A percentile compares a stretch with the other conserved stretches of the same genome.
phyloP scores from a whole-genome alignment of 1,140 invertebrate species.

The Lineus longissimus region DNA sequence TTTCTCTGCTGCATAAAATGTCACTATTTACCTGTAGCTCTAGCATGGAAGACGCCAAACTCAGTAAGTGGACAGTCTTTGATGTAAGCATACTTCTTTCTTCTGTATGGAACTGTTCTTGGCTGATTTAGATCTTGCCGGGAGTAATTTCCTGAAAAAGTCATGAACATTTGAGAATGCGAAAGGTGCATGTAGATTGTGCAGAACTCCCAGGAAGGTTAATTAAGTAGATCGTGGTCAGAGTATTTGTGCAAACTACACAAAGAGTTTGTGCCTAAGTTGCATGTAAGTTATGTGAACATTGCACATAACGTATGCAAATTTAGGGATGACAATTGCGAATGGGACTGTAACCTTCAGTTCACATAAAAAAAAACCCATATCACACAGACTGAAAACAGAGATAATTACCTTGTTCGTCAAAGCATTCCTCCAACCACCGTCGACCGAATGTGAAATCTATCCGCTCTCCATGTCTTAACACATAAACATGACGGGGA shows the following conservation, averaged over 20 bases:
- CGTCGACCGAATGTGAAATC: constrained; percentile 81
- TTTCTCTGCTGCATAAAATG: no score
- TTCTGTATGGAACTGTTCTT: constrained; percentile 61
- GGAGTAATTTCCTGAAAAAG: constrained; percentile 60
- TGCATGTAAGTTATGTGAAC: no score
- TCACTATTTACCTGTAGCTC: constrained; percentile 66
- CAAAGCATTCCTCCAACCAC: constrained; percentile 85
- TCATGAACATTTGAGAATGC: no score
- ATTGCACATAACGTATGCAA: no score
- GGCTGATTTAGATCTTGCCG: constrained; percentile 89
- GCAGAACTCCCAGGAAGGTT: no score
- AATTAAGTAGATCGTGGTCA: no score
- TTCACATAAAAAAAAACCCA: background rate
- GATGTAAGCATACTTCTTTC: constrained; percentile 63
- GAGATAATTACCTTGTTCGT: constrained; percentile 62
- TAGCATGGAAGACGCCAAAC: constrained; percentile 58
- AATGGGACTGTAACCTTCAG: no score
- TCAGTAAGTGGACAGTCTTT: constrained; percentile 85
- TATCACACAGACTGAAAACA: background rate
- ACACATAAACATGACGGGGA: constrained; percentile 66
- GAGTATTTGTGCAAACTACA: no score
- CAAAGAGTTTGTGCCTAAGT: no score
- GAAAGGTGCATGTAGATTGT: no score
- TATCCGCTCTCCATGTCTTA: constrained; percentile 82
- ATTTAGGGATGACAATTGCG: no score